Evolutionary conservation across 2,113 vertebrate genomes (phyloP).

Genomic region (Anhinga rufa): DNA sequence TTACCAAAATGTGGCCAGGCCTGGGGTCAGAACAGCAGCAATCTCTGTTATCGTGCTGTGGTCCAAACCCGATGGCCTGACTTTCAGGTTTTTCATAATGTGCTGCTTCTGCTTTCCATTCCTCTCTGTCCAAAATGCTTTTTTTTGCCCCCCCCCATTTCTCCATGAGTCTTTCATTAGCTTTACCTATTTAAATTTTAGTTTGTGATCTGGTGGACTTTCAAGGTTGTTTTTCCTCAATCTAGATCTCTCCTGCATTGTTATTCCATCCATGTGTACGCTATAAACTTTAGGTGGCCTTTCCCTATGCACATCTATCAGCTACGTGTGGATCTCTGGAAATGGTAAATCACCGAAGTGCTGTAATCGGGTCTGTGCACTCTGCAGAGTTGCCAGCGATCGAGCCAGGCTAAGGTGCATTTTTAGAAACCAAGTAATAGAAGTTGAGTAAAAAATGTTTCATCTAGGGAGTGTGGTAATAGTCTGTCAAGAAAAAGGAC

Average conservation of each 20-base stretch:
- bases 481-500: not conserved
- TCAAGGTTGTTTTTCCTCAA: not conserved
- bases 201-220: constrained; percentile 10
- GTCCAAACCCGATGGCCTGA: not conserved
- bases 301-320: not conserved
- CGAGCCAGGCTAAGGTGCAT: not conserved
- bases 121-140: not conserved
- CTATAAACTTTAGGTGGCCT: constrained; percentile 20
- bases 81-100: not conserved
- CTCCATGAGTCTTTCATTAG: not conserved
- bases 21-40: not conserved
- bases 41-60: not conserved
- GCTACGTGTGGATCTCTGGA: constrained; percentile 11
- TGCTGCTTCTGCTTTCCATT: not conserved
- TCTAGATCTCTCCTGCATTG: not conserved
- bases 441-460: not conserved
- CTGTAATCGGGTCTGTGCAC: constrained; percentile 21
- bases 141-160: not conserved
- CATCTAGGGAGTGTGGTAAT: not conserved
- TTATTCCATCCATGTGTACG: not conserved
- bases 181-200: not conserved
- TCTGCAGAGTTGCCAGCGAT: not conserved
- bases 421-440: not conserved
- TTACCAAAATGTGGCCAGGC: not conserved
- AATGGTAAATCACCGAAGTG: constrained; percentile 13